Base-by-base conservation (phyloP, 2,113 vertebrate species). In the Heterotilapia buettikoferi region DNA sequence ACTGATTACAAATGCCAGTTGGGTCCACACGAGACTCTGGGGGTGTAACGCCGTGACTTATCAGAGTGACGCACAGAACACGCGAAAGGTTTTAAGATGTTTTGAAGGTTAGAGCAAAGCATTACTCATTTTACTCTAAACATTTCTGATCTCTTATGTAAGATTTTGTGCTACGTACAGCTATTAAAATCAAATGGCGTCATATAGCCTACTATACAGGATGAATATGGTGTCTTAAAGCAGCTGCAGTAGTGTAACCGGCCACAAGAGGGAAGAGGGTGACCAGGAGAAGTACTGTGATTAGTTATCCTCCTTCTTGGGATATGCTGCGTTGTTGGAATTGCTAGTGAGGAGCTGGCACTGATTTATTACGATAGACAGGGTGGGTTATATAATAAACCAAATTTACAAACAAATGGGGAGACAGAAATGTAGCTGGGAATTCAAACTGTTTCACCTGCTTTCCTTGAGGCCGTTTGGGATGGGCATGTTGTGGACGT, bases 251-350 rank as follows among this genome's bases (percentile, higher is more conserved):
- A 84, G 10, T 86, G 11, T 21, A 57, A 87, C 13, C 61, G 31
- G 47, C 92, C 95, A 95, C 92, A 87, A 93, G 92, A 91, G 90
- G 92, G 94, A 83, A 21, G 53, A 90, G 63, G 24, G 43, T 84
- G 59, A 86, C 81, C 12, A 82, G 59, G 7, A 53, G 33, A 85
- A 9, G 3, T 14, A 43, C 40, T 83, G 11, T 9, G 21, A 78
- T 57, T 53, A 14, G 33, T 13, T 26, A 38, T 29, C 63, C 68
- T 80, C 38, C 47, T 63, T 33, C 24, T 16, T 78, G 50, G 52
- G n/a, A 52, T 66, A 13, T 31, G 43, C 29, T 88, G 76, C n/a
- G 18, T 47, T 61, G 54, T 29, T 88, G 21, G 84, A 83, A 68
- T 59, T 54, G 24, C 21, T 54, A 78, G 45, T 52, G 73, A 78